A percentile compares a stretch with the other conserved stretches of the same genome.
Evolutionary conservation across 53 echinoderm and acorn worm species (phyloP).

Genomic region (Patiria pectinifera): DNA sequence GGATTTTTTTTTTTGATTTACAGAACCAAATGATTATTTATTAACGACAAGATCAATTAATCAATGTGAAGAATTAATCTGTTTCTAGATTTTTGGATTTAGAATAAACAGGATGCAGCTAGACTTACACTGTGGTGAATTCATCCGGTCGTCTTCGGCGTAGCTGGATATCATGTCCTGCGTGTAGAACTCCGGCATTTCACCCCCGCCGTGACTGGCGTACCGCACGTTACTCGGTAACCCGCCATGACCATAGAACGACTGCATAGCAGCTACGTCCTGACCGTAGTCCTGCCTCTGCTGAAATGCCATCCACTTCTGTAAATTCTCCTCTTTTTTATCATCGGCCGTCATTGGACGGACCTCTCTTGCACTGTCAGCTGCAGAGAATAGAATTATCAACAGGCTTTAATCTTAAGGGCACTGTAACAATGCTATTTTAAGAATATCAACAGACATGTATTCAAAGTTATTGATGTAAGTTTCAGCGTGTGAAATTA

Average conservation of each 20-base stretch:
- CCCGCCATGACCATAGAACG: conserved; percentile 70
- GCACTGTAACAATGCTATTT: too few species aligned
- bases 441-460: too few species aligned
- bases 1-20: too few species aligned
- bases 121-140: conserved; percentile 46
- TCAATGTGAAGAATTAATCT: too few species aligned
- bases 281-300: conserved; percentile 69
- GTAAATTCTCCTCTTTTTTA: conserved; percentile 66
- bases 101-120: neutral
- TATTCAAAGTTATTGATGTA: too few species aligned
- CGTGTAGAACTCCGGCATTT: conserved; percentile 90
- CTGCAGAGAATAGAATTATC: neutral
- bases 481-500: too few species aligned
- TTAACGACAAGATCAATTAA: neutral
- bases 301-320: conserved; percentile 86
- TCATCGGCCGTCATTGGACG: conserved; percentile 31
- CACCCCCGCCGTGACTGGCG: conserved; percentile 64
- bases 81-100: too few species aligned
- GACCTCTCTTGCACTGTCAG: conserved; percentile 5
- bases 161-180: conserved; percentile 79
- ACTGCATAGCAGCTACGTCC: conserved; percentile 62
- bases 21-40: neutral
- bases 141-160: conserved; percentile 41
- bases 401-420: neutral
- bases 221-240: conserved; percentile 69